Evolutionary conservation across 2,888 invertebrate genomes (phyloP).

Genomic region (Erebia palarica): DNA sequence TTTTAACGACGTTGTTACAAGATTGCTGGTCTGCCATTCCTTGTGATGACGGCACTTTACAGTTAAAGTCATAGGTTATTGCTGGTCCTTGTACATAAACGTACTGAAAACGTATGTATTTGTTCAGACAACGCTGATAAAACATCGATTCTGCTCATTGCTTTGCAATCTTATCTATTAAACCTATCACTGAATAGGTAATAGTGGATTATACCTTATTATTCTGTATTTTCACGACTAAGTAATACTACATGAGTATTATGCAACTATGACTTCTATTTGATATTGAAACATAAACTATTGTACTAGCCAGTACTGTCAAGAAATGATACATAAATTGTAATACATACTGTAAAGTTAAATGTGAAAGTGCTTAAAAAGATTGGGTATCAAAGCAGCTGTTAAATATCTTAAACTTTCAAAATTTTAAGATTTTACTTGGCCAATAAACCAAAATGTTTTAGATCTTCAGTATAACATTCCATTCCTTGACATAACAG

Average conservation of each 20-base stretch:
- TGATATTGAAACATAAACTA: too few relatives aligned
- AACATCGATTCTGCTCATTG: not conserved
- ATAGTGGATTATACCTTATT: too few relatives aligned
- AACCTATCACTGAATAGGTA: too few relatives aligned
- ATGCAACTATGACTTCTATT: too few relatives aligned
- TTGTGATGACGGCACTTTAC: slow-evolving; percentile 25
- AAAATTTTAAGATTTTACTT: not conserved
- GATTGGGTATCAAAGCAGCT: not conserved
- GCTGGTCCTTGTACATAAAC: not conserved
- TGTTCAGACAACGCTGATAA: not conserved
- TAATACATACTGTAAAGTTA: too few relatives aligned
- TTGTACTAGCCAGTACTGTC: too few relatives aligned
- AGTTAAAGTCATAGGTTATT: slow-evolving; percentile 27
- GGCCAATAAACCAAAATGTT: slow-evolving; percentile 8
- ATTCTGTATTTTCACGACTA: not conserved
- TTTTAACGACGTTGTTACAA: slow-evolving; percentile 71
- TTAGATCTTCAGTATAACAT: not conserved
- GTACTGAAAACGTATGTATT: not conserved
- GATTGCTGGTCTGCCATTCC: slow-evolving; percentile 50
- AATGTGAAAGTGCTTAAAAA: not conserved
- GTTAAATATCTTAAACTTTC: not conserved
- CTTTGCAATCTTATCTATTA: not conserved
- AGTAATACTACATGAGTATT: too few relatives aligned
- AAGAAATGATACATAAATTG: too few relatives aligned
- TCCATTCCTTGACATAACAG: slow-evolving; percentile 5